These are phyloP conservation scores for Gallirallus australis DNA, from an alignment of 2,797 vertebrate genomes.

Conservation along the genomic window DNA sequence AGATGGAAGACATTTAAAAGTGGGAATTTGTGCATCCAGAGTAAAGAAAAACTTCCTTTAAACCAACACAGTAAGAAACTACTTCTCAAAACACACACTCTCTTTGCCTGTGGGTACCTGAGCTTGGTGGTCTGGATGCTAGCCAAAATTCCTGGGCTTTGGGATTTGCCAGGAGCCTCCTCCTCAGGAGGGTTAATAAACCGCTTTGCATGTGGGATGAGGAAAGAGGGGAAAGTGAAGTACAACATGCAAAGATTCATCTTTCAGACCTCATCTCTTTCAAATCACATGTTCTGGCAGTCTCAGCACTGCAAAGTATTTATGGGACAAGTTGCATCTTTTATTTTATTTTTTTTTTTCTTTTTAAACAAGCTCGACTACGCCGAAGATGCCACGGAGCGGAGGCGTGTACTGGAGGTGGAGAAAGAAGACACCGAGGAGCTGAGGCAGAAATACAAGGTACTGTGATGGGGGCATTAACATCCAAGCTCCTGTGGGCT, in stretches of 20 bases:
- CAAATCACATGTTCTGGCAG: background rate
- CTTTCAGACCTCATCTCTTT: background rate
- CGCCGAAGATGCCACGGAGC: slow-evolving; percentile 97
- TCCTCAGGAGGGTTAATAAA: background rate
- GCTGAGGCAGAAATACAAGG: slow-evolving; percentile 98
- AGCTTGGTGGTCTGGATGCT: background rate
- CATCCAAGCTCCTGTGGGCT: background rate
- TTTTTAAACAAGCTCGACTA: slow-evolving; percentile 88
- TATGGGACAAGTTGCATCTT: background rate
- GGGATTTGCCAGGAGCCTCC: background rate
- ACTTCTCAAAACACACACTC: background rate
- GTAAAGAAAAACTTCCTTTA: background rate
- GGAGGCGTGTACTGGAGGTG: slow-evolving; percentile 94
- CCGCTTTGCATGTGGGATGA: background rate
- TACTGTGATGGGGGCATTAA: slow-evolving; percentile 46
- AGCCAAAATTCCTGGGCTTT: background rate
- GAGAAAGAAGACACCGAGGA: slow-evolving; percentile 99
- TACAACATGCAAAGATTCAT: background rate
- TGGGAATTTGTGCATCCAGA: background rate
- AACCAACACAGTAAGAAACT: background rate
- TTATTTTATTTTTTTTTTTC: background rate
- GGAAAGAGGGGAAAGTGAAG: background rate
- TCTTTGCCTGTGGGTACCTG: background rate
- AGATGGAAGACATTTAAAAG: background rate
- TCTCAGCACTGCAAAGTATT: background rate